These are phyloP conservation scores for Epinephelus coioides DNA, from an alignment of 2,797 vertebrate species.

Conservation along the genomic window DNA sequence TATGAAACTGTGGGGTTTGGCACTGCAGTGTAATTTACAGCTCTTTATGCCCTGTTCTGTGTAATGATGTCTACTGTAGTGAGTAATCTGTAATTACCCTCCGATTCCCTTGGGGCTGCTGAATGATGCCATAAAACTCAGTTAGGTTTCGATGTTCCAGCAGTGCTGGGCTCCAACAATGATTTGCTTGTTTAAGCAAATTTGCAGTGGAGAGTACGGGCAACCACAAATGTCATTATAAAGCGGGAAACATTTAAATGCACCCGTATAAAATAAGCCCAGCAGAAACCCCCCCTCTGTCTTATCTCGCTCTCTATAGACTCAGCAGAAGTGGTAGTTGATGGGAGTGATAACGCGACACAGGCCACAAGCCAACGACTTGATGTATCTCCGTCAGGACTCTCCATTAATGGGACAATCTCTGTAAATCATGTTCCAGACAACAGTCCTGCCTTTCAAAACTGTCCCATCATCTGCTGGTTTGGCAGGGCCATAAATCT, in stretches of 20 bases:
- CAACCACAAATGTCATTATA: constrained; percentile 7
- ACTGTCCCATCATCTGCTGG: no score
- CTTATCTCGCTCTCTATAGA: constrained; percentile 16
- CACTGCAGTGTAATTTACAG: constrained; percentile 26
- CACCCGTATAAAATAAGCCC: constrained; percentile 13
- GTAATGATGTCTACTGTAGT: constrained; percentile 35
- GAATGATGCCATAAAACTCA: constrained; percentile 49
- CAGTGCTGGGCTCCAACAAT: constrained; percentile 22
- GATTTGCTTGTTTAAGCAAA: constrained; percentile 42
- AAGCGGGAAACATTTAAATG: constrained; percentile 24
- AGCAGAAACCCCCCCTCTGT: not conserved
- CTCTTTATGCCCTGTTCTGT: constrained; percentile 24
- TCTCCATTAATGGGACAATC: not conserved
- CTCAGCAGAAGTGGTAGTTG: not conserved
- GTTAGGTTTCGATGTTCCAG: constrained; percentile 24
- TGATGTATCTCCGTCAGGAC: not conserved
- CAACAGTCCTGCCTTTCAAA: no score
- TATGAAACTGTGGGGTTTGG: constrained; percentile 10
- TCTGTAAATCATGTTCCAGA: not conserved
- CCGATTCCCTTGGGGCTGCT: constrained; percentile 29
- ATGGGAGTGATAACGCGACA: not conserved
- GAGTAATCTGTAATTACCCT: constrained; percentile 58
- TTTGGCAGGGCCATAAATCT: no score
- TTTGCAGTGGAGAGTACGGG: constrained; percentile 12
- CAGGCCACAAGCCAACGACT: not conserved